phyloP scores from a whole-genome alignment of 2,888 invertebrate species.

The Sicus ferrugineus region DNA sequence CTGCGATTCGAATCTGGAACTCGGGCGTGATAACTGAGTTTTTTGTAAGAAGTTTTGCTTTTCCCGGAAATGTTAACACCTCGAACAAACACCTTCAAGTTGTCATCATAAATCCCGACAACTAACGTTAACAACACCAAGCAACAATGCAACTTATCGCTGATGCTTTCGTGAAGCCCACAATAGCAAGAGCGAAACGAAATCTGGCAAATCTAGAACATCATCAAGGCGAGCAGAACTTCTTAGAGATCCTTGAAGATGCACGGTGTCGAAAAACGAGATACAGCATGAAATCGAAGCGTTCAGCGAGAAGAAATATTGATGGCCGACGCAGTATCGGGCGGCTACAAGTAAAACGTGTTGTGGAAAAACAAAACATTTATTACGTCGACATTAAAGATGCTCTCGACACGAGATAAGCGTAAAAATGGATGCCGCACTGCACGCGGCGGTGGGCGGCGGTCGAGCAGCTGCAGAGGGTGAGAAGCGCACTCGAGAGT shows the following conservation, averaged over 20 bases:
- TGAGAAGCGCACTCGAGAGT: not conserved
- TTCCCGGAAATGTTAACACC: constrained; percentile 29
- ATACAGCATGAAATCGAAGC: not conserved
- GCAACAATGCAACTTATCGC: not conserved
- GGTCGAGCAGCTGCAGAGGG: not conserved
- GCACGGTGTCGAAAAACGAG: not conserved
- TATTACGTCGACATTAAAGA: too few species aligned
- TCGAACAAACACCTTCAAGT: constrained; percentile 9
- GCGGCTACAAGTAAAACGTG: too few species aligned
- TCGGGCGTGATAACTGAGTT: too few species aligned
- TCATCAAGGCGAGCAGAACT: not conserved
- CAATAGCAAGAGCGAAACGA: constrained; percentile 11
- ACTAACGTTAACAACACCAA: not conserved
- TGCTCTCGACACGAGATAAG: too few species aligned
- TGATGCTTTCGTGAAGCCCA: not conserved
- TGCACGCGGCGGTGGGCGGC: not conserved
- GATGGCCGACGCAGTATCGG: too few species aligned
- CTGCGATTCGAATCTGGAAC: too few species aligned
- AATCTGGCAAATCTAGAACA: constrained; percentile 17
- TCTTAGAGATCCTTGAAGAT: constrained; percentile 3
- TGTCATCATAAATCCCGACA: constrained; percentile 25
- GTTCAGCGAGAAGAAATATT: constrained; percentile 15
- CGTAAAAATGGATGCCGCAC: too few species aligned
- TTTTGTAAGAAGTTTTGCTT: not conserved
- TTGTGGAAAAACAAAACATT: too few species aligned